phyloP scores from a whole-genome alignment of 1,140 invertebrate genomes.

The Zelostemma sp. region DNA sequence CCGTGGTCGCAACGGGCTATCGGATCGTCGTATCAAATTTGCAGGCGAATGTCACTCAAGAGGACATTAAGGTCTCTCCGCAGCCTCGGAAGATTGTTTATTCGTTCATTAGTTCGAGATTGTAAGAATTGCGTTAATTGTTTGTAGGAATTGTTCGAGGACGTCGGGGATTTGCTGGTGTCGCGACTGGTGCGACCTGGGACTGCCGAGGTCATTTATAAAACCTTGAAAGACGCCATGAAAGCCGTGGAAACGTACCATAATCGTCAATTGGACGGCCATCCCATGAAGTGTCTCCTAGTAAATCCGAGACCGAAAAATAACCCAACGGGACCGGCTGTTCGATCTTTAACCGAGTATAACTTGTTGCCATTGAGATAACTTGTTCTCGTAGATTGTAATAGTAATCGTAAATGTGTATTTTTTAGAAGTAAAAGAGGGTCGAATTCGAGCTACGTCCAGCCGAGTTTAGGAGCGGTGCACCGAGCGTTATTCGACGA shows the following conservation, averaged over 20 bases:
- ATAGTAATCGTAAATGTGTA: no score
- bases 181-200: constrained; percentile 83
- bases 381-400: no score
- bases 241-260: constrained; percentile 93
- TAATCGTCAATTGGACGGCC: constrained; percentile 88
- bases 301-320: constrained; percentile 79
- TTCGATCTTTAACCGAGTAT: constrained; percentile 63
- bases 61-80: constrained; percentile 83
- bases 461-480: constrained; percentile 66
- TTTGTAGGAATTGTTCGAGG: constrained; percentile 88
- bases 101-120: constrained; percentile 5
- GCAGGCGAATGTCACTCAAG: constrained; percentile 84
- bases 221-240: constrained; percentile 85
- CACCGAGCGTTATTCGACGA: constrained; percentile 67
- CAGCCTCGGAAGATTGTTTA: constrained; percentile 13
- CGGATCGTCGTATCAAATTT: constrained; percentile 90
- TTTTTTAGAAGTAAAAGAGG: constrained; percentile 59
- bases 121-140: no score
- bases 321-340: constrained; percentile 71
- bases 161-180: constrained; percentile 87
- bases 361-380: no score
- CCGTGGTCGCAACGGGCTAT: constrained; percentile 74
- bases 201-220: constrained; percentile 91
- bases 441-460: constrained; percentile 61
- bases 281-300: constrained; percentile 85